These are phyloP conservation scores for Mystacides longicornis DNA, from an alignment of 2,888 invertebrate genomes.

Conservation along the genomic window DNA sequence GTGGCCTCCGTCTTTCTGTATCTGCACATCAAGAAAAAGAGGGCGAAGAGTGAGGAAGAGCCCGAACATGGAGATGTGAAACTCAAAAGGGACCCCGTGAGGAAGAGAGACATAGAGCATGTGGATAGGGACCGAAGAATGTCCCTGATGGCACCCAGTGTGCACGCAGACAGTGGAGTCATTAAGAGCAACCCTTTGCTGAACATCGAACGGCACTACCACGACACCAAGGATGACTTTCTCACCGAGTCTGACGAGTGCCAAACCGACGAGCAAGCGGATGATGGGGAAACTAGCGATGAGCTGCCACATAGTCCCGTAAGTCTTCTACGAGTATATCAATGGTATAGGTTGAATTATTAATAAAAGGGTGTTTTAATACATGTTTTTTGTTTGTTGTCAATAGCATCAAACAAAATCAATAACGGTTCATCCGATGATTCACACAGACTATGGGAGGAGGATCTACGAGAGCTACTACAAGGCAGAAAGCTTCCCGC, in stretches of 20 bases:
- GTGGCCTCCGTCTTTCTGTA: constrained; percentile 80
- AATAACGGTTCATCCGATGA: constrained; percentile 61
- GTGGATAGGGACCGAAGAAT: constrained; percentile 35
- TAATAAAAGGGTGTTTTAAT: neutral
- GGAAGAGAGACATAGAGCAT: constrained; percentile 20
- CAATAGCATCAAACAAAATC: constrained; percentile 54
- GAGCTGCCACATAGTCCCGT: constrained; percentile 4
- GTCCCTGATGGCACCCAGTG: neutral
- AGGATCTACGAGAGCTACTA: constrained; percentile 31
- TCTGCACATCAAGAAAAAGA: constrained; percentile 65
- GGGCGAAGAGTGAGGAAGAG: constrained; percentile 36
- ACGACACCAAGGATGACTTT: constrained; percentile 39
- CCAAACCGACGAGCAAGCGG: constrained; percentile 53
- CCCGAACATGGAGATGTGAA: constrained; percentile 4
- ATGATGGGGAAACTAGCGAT: constrained; percentile 29
- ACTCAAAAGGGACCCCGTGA: constrained; percentile 8
- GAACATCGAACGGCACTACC: constrained; percentile 55
- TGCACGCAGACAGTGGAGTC: constrained; percentile 55
- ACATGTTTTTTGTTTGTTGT: neutral
- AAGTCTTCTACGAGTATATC: neutral
- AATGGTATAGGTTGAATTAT: neutral
- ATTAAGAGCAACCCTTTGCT: constrained; percentile 73
- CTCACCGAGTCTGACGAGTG: constrained; percentile 54
- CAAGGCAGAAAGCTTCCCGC: constrained; percentile 25
- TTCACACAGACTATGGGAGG: constrained; percentile 33